These are phyloP conservation scores for Piliocolobus tephrosceles DNA, from an alignment of 2,113 vertebrate genomes.

Conservation along the genomic window DNA sequence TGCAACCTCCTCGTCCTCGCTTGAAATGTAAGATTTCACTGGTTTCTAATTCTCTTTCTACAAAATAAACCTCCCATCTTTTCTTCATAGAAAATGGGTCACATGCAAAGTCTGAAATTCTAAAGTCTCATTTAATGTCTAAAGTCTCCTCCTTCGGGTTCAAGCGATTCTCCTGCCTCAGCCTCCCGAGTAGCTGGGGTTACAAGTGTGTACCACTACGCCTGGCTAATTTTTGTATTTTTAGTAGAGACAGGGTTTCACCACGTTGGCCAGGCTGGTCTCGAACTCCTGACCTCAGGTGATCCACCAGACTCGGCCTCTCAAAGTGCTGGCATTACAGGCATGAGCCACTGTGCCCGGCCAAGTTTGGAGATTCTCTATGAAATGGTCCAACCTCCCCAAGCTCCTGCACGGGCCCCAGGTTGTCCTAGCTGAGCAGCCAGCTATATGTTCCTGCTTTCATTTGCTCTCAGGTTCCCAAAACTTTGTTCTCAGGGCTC, in stretches of 20 bases:
- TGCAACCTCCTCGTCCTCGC: too few relatives aligned
- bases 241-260: too few relatives aligned
- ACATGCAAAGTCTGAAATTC: conserved; percentile 50
- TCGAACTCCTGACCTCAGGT: too few relatives aligned
- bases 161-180: too few relatives aligned
- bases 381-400: not conserved
- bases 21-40: conserved; percentile 57
- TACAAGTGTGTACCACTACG: too few relatives aligned
- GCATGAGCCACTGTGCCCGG: too few relatives aligned
- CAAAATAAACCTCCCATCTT: conserved; percentile 69
- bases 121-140: conserved; percentile 3
- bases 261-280: too few relatives aligned
- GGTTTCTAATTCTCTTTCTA: conserved; percentile 68
- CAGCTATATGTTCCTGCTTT: not conserved
- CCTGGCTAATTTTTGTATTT: too few relatives aligned
- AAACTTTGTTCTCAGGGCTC: not conserved
- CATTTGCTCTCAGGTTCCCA: not conserved
- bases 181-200: too few relatives aligned
- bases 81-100: conserved; percentile 67
- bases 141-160: too few relatives aligned
- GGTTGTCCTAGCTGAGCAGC: not conserved
- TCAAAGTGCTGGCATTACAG: too few relatives aligned
- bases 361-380: not conserved
- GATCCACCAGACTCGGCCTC: too few relatives aligned
- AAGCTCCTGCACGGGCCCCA: not conserved